Base-by-base conservation (phyloP, 2,888 invertebrate genomes). In the Phyllotreta cruciferae region DNA sequence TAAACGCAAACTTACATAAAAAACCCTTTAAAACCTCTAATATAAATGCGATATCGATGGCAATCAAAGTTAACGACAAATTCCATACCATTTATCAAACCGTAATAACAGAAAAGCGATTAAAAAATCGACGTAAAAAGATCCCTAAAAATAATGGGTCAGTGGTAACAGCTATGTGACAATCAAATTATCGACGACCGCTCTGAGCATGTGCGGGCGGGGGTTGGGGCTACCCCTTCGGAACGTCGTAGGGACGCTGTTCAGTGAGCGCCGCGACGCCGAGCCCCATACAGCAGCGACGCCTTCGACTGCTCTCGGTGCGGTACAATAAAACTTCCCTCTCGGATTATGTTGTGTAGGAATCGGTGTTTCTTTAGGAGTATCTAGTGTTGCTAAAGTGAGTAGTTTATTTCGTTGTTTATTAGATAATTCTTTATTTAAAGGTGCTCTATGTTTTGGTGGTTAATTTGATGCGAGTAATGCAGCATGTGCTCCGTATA, bases 121-220 rank as follows among this genome's bases (percentile, higher is more conserved):
- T 11, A 52, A 10, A 47, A 14, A 52, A 34, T 57, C 39, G 14
- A 45, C 35, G 49, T 34, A 47, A 35, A 24, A 58, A 52, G 53
- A 24, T 44, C 37, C 36, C 24, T 24, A 14, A 54, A 63, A 64
- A 58, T 66, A 67, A 64, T 70, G 67, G 66, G 66, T 71, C 68
- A 69, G 65, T 69, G 64, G 66, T 65, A 68, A 65, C 67, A 71
- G 58, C 64, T 57, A 68, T 65, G 64, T 68, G 69, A 69, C 70
- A 71, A 70, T 71, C 69, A 68, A 65, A 71, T 71, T 71, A 71
- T 71, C 66, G 71, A 71, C 63, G 69, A 67, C 66, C 67, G 47
- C 11, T 49, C 44, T 66, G 67, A 68, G 71, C 71, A 65, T 64
- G 68, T 65, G 62, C 54, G 1, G 56, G 42, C 67, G 61, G 36